Percentiles rank a stretch among this genome's conserved stretches.
These are phyloP conservation scores for Andrena flavipes DNA, from an alignment of 2,888 invertebrate species.

Conservation along the genomic window DNA sequence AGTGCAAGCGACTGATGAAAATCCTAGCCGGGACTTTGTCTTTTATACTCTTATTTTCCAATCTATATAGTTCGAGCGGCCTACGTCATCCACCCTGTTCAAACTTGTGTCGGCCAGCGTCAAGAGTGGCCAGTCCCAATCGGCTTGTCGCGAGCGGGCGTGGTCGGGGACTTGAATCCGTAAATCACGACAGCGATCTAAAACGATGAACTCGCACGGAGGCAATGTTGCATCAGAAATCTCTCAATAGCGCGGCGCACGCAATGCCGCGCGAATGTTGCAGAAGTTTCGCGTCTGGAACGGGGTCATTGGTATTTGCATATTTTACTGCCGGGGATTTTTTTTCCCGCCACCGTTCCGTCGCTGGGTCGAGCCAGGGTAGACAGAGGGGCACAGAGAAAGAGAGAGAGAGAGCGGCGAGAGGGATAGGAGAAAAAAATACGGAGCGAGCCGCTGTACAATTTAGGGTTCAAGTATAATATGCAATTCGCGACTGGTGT, in stretches of 20 bases:
- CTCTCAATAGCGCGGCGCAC: conserved; percentile 28
- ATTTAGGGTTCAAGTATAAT: conserved; percentile 42
- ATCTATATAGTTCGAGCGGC: conserved; percentile 17
- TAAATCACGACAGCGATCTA: conserved; percentile 68
- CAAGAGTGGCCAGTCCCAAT: conserved; percentile 23
- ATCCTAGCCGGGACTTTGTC: conserved; percentile 46
- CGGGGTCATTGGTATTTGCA: conserved; percentile 49
- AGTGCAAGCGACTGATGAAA: conserved; percentile 67
- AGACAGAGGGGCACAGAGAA: no score
- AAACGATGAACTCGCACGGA: conserved; percentile 60
- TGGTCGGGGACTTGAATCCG: conserved; percentile 62
- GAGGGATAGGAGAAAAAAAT: neutral
- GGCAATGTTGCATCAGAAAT: conserved; percentile 70
- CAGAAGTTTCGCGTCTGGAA: conserved; percentile 40
- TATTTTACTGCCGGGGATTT: conserved; percentile 21
- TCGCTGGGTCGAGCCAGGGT: neutral
- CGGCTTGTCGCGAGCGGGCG: conserved; percentile 41
- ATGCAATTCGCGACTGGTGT: conserved; percentile 42
- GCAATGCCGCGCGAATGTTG: conserved; percentile 45
- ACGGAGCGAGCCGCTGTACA: neutral
- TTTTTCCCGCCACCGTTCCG: neutral
- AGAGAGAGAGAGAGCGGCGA: no score
- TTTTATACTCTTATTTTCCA: conserved; percentile 70
- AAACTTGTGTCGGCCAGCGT: conserved; percentile 34
- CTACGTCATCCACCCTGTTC: conserved; percentile 51